These are phyloP conservation scores for Cinara cedri DNA, from an alignment of 2,888 invertebrate genomes.

Conservation along the genomic window DNA sequence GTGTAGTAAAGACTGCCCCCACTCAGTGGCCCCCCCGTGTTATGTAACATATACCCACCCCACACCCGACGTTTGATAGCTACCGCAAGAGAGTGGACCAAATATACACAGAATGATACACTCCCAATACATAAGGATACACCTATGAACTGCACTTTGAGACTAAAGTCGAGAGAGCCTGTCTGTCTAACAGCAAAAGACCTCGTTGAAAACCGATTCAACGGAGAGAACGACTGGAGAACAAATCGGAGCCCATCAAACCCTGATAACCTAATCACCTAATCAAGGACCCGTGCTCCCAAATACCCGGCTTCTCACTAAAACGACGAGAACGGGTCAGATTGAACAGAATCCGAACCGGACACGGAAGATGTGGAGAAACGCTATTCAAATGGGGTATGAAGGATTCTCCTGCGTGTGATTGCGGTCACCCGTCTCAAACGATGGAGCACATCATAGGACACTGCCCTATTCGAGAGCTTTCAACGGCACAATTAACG, in stretches of 20 bases:
- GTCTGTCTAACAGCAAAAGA: slow-evolving; percentile 19
- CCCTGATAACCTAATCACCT: neutral
- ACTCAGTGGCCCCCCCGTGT: too few species aligned
- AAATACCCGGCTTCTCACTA: neutral
- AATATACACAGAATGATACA: slow-evolving; percentile 10
- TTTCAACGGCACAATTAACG: neutral
- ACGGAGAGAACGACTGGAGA: neutral
- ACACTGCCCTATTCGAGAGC: slow-evolving; percentile 8
- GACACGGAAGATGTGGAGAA: slow-evolving; percentile 8
- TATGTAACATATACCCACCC: too few species aligned
- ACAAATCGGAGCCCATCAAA: neutral
- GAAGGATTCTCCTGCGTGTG: too few species aligned
- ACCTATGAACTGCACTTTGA: slow-evolving; percentile 26
- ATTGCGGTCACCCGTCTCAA: too few species aligned
- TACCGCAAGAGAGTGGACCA: too few species aligned
- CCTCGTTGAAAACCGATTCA: slow-evolving; percentile 13
- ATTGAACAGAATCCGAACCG: slow-evolving; percentile 18
- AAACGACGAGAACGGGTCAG: slow-evolving; percentile 11
- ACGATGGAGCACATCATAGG: neutral
- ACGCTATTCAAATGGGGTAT: neutral
- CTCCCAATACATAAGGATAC: slow-evolving; percentile 22
- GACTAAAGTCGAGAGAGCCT: slow-evolving; percentile 20
- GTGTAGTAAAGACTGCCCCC: too few species aligned
- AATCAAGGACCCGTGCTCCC: slow-evolving; percentile 7
- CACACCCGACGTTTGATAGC: too few species aligned